phyloP scores from a whole-genome alignment of 2,113 vertebrate genomes.

The Cettia cetti region DNA sequence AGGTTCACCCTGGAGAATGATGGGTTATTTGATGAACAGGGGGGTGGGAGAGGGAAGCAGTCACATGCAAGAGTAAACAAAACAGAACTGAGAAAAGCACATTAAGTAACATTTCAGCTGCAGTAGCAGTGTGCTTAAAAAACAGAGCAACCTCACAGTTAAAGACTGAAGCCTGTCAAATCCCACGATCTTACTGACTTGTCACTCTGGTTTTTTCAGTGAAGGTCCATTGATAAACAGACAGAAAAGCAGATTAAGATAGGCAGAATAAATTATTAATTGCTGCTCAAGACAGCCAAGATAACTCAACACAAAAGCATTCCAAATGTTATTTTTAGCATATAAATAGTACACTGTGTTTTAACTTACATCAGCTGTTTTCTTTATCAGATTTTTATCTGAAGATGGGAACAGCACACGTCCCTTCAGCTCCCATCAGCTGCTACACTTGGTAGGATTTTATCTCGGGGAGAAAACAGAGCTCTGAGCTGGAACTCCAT shows the following conservation, averaged over 20 bases:
- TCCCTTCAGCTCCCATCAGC: background rate
- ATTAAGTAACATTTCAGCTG: background rate
- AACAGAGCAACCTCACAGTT: background rate
- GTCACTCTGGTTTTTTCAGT: background rate
- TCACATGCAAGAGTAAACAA: background rate
- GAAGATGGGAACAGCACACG: constrained; percentile 47
- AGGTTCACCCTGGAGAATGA: background rate
- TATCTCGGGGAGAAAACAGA: constrained; percentile 8
- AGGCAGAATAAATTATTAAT: constrained; percentile 50
- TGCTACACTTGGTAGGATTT: constrained; percentile 18
- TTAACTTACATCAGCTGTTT: constrained; percentile 58
- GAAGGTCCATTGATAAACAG: constrained; percentile 29
- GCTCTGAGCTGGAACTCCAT: background rate
- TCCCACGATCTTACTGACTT: background rate
- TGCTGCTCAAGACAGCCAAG: constrained; percentile 33
- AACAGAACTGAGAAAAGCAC: background rate
- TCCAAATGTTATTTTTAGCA: constrained; percentile 52
- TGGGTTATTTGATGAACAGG: background rate
- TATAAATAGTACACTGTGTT: constrained; percentile 51
- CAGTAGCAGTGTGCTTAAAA: background rate
- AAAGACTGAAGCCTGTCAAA: background rate
- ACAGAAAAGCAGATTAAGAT: constrained; percentile 25
- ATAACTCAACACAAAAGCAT: constrained; percentile 51
- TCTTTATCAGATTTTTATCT: constrained; percentile 64
- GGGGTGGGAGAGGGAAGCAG: background rate